A percentile compares a stretch with the other conserved stretches of the same genome.
phyloP scores from a whole-genome alignment of 2,113 vertebrate genomes.

The Halcyon senegalensis region DNA sequence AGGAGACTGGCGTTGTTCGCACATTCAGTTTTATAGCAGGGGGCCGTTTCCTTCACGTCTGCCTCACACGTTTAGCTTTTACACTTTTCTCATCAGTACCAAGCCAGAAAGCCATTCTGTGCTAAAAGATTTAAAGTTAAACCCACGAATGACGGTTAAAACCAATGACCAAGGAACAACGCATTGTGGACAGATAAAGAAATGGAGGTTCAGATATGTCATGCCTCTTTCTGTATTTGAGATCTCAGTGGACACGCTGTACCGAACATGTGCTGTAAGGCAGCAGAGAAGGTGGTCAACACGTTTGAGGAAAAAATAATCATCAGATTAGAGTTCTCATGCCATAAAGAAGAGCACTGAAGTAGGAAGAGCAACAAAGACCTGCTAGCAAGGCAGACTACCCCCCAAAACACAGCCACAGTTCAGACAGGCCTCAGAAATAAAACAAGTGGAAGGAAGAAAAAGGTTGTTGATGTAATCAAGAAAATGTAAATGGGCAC shows the following conservation, averaged over 20 bases:
- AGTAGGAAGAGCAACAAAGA: neutral
- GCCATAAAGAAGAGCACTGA: accelerated
- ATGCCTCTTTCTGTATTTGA: neutral
- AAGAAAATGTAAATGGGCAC: neutral
- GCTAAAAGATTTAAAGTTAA: neutral
- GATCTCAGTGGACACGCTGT: neutral
- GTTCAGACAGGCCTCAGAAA: neutral
- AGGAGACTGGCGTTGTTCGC: neutral
- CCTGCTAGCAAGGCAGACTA: neutral
- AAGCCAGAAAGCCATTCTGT: neutral
- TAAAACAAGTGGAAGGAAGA: neutral
- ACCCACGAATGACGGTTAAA: neutral
- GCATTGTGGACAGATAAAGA: neutral
- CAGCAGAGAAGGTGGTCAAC: accelerated
- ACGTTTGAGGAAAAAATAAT: neutral
- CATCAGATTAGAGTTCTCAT: neutral
- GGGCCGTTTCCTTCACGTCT: neutral
- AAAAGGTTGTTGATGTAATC: neutral
- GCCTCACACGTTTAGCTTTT: neutral
- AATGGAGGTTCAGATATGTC: neutral
- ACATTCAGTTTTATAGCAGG: neutral
- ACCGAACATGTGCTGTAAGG: accelerated
- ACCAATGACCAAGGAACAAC: neutral
- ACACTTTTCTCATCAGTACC: neutral
- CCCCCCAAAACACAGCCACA: neutral